These are phyloP conservation scores for Acanthosepion lycidas DNA, from an alignment of 2,888 invertebrate species.

Conservation along the genomic window DNA sequence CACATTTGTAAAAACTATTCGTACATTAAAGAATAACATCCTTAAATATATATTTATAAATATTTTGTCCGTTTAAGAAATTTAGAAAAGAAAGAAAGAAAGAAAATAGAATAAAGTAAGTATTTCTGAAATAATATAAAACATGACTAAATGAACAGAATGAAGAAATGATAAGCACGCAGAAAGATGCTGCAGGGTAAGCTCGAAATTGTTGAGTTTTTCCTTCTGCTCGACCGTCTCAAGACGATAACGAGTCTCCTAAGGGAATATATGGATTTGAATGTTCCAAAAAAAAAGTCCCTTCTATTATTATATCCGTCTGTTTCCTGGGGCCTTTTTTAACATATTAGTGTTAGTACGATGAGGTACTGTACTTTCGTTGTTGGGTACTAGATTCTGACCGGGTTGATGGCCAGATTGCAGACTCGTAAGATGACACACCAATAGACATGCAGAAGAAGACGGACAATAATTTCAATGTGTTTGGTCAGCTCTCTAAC, in stretches of 20 bases:
- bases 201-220: not conserved
- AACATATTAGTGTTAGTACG: not conserved
- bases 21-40: not conserved
- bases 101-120: not conserved
- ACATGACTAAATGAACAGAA: not conserved
- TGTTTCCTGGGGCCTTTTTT: not conserved
- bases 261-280: not conserved
- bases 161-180: not conserved
- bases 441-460: not conserved
- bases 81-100: not conserved
- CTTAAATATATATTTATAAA: not conserved
- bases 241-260: not conserved
- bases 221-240: slow-evolving; percentile 18
- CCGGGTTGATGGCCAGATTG: not conserved
- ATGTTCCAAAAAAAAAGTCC: not conserved
- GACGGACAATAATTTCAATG: not conserved
- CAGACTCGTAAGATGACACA: not conserved
- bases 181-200: not conserved
- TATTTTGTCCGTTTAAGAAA: not conserved
- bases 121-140: not conserved
- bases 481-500: not conserved
- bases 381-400: not conserved
- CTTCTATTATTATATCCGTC: not conserved
- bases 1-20: not conserved
- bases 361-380: not conserved